A percentile compares a stretch with the other conserved stretches of the same genome.
Conservation (phyloP, 1,140 invertebrate species). For the Meloidogyne exigua region DNA sequence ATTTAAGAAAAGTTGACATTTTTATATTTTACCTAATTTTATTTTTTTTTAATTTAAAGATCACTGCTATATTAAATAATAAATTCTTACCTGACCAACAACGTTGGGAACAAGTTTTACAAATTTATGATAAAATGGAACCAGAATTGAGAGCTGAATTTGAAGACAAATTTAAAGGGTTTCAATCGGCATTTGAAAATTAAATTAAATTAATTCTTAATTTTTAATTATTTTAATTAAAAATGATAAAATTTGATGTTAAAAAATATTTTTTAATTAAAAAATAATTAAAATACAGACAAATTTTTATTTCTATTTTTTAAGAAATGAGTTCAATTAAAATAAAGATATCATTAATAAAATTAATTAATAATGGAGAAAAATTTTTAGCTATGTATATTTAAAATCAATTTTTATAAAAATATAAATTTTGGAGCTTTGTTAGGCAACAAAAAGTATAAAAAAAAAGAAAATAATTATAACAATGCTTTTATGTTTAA, state of each 20-base stretch:
- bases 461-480: too few relatives aligned
- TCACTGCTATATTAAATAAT: slow-evolving; percentile 41
- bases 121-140: slow-evolving; percentile 44
- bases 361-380: neutral
- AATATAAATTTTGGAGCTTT: neutral
- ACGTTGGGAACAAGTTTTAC: slow-evolving; percentile 35
- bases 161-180: slow-evolving; percentile 43
- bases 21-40: too few relatives aligned
- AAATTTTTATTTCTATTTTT: too few relatives aligned
- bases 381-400: neutral
- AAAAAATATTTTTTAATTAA: too few relatives aligned
- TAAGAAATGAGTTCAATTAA: neutral
- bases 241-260: neutral
- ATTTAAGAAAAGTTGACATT: neutral
- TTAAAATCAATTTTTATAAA: neutral
- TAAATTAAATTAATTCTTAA: neutral
- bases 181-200: slow-evolving; percentile 14
- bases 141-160: slow-evolving; percentile 37
- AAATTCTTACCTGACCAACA: slow-evolving; percentile 40
- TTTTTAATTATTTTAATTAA: neutral
- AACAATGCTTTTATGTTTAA: neutral
- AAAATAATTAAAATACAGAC: too few relatives aligned
- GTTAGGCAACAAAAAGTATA: neutral
- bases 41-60: too few relatives aligned
- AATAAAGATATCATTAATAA: neutral